These are phyloP conservation scores for Parotia lawesii DNA, from an alignment of 2,113 vertebrate genomes.

Conservation along the genomic window DNA sequence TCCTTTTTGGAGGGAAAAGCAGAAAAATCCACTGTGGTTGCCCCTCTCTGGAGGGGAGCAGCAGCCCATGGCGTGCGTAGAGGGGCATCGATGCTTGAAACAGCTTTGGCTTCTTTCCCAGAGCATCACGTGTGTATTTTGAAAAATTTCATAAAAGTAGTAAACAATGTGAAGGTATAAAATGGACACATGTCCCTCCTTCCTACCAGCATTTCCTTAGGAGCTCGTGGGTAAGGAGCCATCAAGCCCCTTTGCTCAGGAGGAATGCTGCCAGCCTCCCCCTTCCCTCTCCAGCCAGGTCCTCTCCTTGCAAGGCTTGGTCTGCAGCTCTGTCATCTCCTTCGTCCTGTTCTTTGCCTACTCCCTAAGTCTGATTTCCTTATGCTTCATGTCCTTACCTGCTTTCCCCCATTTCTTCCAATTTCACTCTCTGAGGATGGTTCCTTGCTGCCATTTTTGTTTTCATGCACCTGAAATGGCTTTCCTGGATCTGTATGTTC, in stretches of 20 bases:
- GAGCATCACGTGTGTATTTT: not conserved
- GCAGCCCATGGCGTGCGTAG: not conserved
- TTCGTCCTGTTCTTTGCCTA: not conserved
- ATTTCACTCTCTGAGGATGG: not conserved
- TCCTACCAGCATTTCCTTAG: not conserved
- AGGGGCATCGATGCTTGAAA: not conserved
- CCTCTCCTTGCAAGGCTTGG: not conserved
- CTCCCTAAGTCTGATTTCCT: not conserved
- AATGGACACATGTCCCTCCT: not conserved
- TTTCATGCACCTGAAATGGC: not conserved
- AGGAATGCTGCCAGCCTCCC: not conserved
- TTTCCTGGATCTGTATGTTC: not conserved
- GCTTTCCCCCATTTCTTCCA: not conserved
- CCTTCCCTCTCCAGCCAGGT: not conserved
- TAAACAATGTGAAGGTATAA: not conserved
- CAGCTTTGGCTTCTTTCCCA: not conserved
- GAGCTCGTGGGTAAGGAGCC: fast-evolving
- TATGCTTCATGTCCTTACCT: not conserved
- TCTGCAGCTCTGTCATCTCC: not conserved
- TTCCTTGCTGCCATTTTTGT: not conserved
- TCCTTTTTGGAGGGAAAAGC: not conserved
- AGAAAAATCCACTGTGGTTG: not conserved
- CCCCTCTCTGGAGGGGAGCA: not conserved
- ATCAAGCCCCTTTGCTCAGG: not conserved
- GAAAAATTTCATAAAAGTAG: not conserved